Conservation (phyloP, 2,113 vertebrate genomes). For the Scytalopus superciliaris region DNA sequence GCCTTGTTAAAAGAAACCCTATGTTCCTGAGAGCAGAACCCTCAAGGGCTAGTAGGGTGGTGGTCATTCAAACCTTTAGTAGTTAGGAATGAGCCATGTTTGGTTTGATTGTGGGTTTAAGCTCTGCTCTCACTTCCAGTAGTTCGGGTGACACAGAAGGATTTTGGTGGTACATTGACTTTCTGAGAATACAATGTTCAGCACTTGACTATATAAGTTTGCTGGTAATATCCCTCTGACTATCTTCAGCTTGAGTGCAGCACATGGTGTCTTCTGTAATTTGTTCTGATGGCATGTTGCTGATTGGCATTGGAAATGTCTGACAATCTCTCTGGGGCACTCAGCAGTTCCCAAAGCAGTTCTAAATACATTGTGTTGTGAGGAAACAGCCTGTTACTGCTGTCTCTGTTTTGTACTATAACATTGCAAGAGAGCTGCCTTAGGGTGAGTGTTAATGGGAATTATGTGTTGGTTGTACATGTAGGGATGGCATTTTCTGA, state of each 20-base stretch:
- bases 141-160: background rate
- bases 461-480: background rate
- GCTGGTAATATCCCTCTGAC: background rate
- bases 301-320: background rate
- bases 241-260: background rate
- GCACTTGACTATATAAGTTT: background rate
- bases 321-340: background rate
- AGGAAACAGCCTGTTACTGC: background rate
- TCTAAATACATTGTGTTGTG: background rate
- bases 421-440: background rate
- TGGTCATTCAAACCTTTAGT: background rate
- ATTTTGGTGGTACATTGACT: background rate
- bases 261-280: background rate
- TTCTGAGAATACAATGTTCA: background rate
- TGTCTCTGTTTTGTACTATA: background rate
- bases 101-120: background rate
- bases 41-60: background rate
- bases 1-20: background rate
- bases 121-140: background rate
- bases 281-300: background rate
- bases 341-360: background rate
- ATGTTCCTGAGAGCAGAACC: background rate
- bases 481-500: background rate
- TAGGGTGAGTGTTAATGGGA: background rate
- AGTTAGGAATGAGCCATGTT: fast-evolving